Evolutionary conservation across 92 coral and sea anemone species (phyloP).

Genomic region (Umimayanthus kanabou): DNA sequence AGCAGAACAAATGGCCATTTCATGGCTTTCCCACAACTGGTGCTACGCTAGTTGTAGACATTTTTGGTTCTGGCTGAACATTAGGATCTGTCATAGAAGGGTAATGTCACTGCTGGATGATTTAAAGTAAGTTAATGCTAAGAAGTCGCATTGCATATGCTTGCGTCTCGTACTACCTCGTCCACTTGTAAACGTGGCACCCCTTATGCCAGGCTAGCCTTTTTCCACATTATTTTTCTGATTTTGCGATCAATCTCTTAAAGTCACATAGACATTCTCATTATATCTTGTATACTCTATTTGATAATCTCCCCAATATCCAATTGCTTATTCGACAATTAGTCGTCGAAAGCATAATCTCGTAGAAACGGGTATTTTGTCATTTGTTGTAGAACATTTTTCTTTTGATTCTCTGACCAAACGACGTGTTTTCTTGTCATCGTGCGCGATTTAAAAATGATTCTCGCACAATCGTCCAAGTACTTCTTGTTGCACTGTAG

Average conservation of each 20-base stretch:
- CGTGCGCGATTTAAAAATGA: slow-evolving; percentile 30
- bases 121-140: too few relatives aligned
- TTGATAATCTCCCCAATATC: not conserved
- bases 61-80: too few relatives aligned
- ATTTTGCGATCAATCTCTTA: not conserved
- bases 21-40: too few relatives aligned
- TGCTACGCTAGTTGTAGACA: too few relatives aligned
- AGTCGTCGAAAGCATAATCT: slow-evolving; percentile 29
- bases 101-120: too few relatives aligned
- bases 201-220: too few relatives aligned
- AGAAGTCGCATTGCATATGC: too few relatives aligned
- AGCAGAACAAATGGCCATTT: too few relatives aligned
- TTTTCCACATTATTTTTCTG: too few relatives aligned
- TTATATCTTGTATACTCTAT: not conserved
- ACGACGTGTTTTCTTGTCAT: slow-evolving; percentile 42
- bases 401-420: slow-evolving; percentile 37
- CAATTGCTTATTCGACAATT: not conserved
- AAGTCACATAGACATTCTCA: not conserved
- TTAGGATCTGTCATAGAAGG: too few relatives aligned
- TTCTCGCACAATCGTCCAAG: slow-evolving; percentile 43
- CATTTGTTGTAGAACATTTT: slow-evolving; percentile 20
- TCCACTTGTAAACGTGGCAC: too few relatives aligned
- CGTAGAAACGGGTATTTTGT: slow-evolving; percentile 23
- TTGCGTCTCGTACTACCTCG: too few relatives aligned
- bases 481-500: slow-evolving; percentile 40